Percentiles rank a stretch among this genome's conserved stretches.
These are phyloP conservation scores for Apodemia zela DNA, from an alignment of 2,888 invertebrate species.

Conservation along the genomic window DNA sequence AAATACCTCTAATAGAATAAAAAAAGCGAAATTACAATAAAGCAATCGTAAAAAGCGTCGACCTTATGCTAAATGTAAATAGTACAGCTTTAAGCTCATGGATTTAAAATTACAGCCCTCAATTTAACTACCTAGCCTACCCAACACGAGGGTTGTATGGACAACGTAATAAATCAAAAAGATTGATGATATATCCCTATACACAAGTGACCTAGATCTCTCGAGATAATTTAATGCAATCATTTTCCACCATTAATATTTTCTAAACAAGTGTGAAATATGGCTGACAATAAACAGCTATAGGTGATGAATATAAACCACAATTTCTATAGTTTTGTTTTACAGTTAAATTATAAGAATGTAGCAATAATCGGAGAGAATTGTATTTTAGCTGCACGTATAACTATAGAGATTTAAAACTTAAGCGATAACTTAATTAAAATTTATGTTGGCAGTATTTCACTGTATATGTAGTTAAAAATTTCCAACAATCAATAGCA, in stretches of 20 bases:
- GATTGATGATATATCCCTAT: constrained; percentile 33
- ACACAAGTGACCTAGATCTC: constrained; percentile 29
- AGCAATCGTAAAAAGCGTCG: neutral
- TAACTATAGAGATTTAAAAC: neutral
- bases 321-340: too few relatives aligned
- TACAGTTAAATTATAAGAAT: too few relatives aligned
- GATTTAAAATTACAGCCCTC: constrained; percentile 28
- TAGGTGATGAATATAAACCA: neutral
- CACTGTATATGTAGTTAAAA: too few relatives aligned
- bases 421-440: too few relatives aligned
- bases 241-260: constrained; percentile 16
- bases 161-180: constrained; percentile 36
- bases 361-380: too few relatives aligned
- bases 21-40: neutral
- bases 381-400: neutral
- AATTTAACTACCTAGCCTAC: constrained; percentile 29
- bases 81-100: constrained; percentile 28
- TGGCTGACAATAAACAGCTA: neutral
- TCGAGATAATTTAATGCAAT: constrained; percentile 32
- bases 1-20: too few relatives aligned
- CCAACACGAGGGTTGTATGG: constrained; percentile 27
- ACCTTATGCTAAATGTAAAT: constrained; percentile 5
- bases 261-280: constrained; percentile 8
- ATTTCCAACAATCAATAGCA: too few relatives aligned
- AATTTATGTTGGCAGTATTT: too few relatives aligned